Conservation (phyloP, 1,140 invertebrate genomes). For the Drosophila pallidifrons region DNA sequence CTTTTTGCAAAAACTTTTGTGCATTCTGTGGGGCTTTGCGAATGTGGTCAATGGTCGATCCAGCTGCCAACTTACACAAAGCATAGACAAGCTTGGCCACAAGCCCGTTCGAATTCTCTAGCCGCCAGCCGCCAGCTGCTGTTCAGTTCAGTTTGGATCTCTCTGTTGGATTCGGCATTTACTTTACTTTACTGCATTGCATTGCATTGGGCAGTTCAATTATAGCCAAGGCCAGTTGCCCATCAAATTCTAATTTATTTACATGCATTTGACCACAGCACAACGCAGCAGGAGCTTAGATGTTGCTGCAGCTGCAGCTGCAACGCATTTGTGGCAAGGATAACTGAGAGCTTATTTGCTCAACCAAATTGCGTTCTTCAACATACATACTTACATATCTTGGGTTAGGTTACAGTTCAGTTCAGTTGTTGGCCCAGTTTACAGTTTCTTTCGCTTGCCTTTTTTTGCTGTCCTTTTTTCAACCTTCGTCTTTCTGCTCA, state of each 20-base stretch:
- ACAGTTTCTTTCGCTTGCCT: slow-evolving; percentile 44
- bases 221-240: slow-evolving; percentile 38
- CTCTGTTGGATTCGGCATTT: slow-evolving; percentile 27
- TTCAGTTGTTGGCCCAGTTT: slow-evolving; percentile 50
- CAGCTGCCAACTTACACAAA: neutral
- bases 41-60: slow-evolving; percentile 25
- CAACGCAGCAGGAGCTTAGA: neutral
- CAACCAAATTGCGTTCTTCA: slow-evolving; percentile 27
- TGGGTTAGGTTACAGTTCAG: neutral
- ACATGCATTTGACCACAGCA: slow-evolving; percentile 58
- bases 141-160: neutral
- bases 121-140: neutral
- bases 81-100: slow-evolving; percentile 2
- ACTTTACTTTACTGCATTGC: slow-evolving; percentile 23
- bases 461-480: slow-evolving; percentile 5
- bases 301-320: slow-evolving; percentile 13
- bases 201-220: slow-evolving; percentile 44
- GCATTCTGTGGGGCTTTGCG: slow-evolving; percentile 31
- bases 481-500: slow-evolving; percentile 12
- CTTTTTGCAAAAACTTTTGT: slow-evolving; percentile 38
- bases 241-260: slow-evolving; percentile 77
- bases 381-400: neutral
- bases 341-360: slow-evolving; percentile 38
- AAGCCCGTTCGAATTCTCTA: slow-evolving; percentile 1
- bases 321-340: slow-evolving; percentile 45